phyloP scores from a whole-genome alignment of 2,888 invertebrate species.

The Ypsolopha scabrella region DNA sequence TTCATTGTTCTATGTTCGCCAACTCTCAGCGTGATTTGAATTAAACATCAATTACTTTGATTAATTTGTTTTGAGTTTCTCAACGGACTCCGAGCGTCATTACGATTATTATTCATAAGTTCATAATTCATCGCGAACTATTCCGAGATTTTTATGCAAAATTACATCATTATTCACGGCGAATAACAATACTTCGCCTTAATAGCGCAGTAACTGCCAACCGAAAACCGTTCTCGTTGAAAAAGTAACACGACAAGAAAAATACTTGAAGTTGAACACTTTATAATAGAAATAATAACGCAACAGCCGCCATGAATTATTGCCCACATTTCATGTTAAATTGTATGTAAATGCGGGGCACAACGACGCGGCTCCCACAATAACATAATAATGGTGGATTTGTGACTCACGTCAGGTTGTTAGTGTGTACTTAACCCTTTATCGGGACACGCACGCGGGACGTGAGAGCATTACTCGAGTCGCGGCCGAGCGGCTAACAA shows the following conservation, averaged over 20 bases:
- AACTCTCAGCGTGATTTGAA: slow-evolving; percentile 20
- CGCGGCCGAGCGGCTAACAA: slow-evolving; percentile 26
- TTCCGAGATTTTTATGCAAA: slow-evolving; percentile 31
- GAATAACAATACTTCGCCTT: slow-evolving; percentile 34
- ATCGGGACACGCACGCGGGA: slow-evolving; percentile 66
- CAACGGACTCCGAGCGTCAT: slow-evolving; percentile 25
- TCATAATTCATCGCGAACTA: background rate
- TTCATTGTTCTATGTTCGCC: background rate
- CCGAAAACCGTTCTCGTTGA: slow-evolving; percentile 17
- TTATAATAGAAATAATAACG: slow-evolving; percentile 66
- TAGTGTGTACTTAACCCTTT: slow-evolving; percentile 70
- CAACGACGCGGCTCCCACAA: slow-evolving; percentile 64
- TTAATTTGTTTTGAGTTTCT: slow-evolving; percentile 30
- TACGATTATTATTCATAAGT: slow-evolving; percentile 24
- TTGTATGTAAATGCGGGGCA: slow-evolving; percentile 65
- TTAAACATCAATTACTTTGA: slow-evolving; percentile 20
- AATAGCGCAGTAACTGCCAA: slow-evolving; percentile 32
- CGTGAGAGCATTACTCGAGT: slow-evolving; percentile 65
- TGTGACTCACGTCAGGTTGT: slow-evolving; percentile 69
- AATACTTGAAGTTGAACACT: slow-evolving; percentile 52
- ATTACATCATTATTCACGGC: slow-evolving; percentile 29
- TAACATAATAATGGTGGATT: slow-evolving; percentile 70
- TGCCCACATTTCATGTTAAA: slow-evolving; percentile 68
- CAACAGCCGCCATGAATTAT: slow-evolving; percentile 60
- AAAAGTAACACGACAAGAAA: slow-evolving; percentile 47